A percentile compares a stretch with the other conserved stretches of the same genome.
Evolutionary conservation across 2,797 vertebrate species (phyloP).

Genomic region (Amniataba percoides): DNA sequence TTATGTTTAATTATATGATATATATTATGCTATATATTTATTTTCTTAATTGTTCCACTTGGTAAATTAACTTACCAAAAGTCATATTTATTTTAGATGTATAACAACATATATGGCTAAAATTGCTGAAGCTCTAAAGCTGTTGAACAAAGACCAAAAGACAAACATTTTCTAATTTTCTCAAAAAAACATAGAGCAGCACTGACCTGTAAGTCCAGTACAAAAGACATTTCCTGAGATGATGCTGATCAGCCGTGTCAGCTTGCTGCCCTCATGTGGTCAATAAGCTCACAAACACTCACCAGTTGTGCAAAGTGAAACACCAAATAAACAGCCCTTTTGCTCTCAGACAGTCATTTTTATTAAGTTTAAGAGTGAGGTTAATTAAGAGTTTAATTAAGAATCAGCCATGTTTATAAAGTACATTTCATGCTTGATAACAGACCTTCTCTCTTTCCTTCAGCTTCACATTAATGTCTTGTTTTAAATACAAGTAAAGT

Average conservation of each 20-base stretch:
- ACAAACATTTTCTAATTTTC: background rate
- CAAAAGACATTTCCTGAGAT: background rate
- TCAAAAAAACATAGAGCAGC: background rate
- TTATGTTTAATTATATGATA: too few species aligned
- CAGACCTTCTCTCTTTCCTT: background rate
- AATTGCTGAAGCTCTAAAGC: background rate
- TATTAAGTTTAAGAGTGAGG: background rate
- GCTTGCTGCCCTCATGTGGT: conserved; percentile 73
- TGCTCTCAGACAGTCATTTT: background rate
- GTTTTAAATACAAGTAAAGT: background rate
- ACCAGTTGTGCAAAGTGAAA: background rate
- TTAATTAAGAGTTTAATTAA: too few species aligned
- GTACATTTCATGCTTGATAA: background rate
- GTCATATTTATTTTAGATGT: background rate
- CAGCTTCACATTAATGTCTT: background rate
- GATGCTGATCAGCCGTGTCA: background rate
- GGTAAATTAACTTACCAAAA: background rate
- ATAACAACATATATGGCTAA: background rate
- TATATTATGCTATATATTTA: too few species aligned
- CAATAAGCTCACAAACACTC: background rate
- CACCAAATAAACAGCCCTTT: background rate
- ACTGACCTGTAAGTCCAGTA: background rate
- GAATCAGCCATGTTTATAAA: background rate
- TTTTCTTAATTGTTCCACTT: background rate
- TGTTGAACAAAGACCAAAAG: background rate